Evolutionary conservation across 2,113 vertebrate genomes (phyloP), one percentile per base, ranked within the genome.

Genomic region (Phrynosoma blainvillii): DNA sequence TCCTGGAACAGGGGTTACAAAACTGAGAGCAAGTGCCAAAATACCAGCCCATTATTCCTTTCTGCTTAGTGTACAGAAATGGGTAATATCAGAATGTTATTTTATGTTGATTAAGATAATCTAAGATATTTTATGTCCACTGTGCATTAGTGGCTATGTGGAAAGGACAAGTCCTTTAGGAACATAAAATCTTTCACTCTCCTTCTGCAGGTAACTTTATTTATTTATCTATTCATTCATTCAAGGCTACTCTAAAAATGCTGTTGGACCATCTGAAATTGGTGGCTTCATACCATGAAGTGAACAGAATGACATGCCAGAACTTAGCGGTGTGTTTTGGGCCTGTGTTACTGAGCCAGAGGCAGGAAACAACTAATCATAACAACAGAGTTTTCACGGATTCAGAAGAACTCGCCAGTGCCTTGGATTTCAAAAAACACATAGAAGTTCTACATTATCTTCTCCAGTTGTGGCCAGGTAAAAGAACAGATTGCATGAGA

Each of bases 271-370:
- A 99, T 94, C 96, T 99, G 95, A 99, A 99, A 92, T 94, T 98
- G 82, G 99, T 99, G 89, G 98, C 99, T 84, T 99, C 98, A 68
- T 97, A 98, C 92, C 98, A 99, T 0, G 98, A 98, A 91, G 96
- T 98, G 36, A 99, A 99, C 92, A 99, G 99, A 95, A 99, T 99
- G 99, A 99, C 98, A 0, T 99, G 98, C 92, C 99, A 99, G 97
- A 99, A 99, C 94, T 95, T 99, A 96, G 99, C 99, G 0, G 99
- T 99, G 14, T 99, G 99, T 92, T 99, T 99, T 89, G 99, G 99
- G 82, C 99, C 99, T 0, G 99, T 99, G 79, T 95, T 99, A 79
- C 96, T 99, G 85, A 99, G 98, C 95, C 98, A 99, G 95, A 97
- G 96, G 21, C 99, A 99, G 96, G 98, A 99, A 87, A 97, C 98